Evolutionary conservation across 2,888 invertebrate species (phyloP).

Genomic region (Poecilobothrus nobilitatus): DNA sequence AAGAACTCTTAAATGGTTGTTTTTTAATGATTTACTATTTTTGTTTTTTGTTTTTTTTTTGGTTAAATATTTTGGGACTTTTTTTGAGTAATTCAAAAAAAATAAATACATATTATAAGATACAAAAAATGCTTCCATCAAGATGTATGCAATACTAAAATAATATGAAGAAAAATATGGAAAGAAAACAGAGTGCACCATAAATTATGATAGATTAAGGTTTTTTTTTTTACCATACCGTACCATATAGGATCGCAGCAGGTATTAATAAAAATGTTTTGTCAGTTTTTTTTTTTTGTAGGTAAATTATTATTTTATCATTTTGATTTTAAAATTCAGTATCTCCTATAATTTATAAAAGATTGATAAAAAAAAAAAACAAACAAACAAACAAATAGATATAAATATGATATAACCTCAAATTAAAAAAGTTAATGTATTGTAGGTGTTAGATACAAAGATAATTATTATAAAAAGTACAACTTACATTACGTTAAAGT

Average conservation of each 20-base stretch:
- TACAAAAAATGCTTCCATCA: too few relatives aligned
- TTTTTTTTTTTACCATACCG: too few relatives aligned
- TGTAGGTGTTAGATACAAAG: not conserved
- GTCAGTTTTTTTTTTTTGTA: not conserved
- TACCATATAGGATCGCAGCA: not conserved
- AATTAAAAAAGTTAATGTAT: not conserved
- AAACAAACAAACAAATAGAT: not conserved
- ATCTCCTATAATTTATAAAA: not conserved
- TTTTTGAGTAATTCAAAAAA: too few relatives aligned
- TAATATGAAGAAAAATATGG: not conserved
- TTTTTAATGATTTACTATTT: too few relatives aligned
- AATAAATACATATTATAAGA: too few relatives aligned
- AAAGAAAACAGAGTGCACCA: not conserved
- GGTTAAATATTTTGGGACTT: too few relatives aligned
- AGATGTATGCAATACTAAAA: too few relatives aligned
- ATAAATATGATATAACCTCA: not conserved
- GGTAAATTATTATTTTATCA: not conserved
- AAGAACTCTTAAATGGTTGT: too few relatives aligned
- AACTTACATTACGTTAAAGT: too few relatives aligned
- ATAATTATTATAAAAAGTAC: too few relatives aligned
- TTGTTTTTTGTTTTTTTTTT: too few relatives aligned
- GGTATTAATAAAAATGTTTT: conserved; percentile 6
- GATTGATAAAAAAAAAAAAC: not conserved
- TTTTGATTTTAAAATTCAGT: not conserved
- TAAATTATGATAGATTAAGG: too few relatives aligned